Percentiles rank a stretch among this genome's conserved stretches.
phyloP scores from a whole-genome alignment of 1,140 invertebrate species.

The Drosophila mauritiana region DNA sequence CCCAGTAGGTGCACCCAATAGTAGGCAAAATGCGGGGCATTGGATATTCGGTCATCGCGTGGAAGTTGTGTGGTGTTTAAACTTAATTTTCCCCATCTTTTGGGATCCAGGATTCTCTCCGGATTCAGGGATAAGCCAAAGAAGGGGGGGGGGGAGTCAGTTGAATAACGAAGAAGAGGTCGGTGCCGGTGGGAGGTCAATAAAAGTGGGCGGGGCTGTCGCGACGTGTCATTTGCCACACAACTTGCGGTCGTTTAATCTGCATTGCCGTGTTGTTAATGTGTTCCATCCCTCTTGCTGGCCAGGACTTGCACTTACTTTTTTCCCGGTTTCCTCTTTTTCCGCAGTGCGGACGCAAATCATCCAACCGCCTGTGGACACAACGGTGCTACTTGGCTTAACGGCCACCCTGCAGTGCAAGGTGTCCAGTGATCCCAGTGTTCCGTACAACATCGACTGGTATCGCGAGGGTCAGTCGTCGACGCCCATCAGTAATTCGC shows the following conservation, averaged over 20 bases:
- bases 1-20: no score
- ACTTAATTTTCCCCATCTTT: conserved; percentile 50
- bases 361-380: conserved; percentile 95
- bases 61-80: conserved; percentile 45
- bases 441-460: conserved; percentile 96
- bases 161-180: background rate
- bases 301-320: conserved; percentile 2
- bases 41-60: conserved; percentile 13
- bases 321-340: conserved; percentile 6
- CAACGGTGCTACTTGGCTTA: conserved; percentile 94
- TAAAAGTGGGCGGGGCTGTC: conserved; percentile 35
- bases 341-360: conserved; percentile 94
- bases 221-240: conserved; percentile 48
- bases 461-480: conserved; percentile 91
- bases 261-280: conserved; percentile 63
- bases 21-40: background rate
- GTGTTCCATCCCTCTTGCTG: conserved; percentile 8
- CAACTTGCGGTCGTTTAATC: conserved; percentile 61
- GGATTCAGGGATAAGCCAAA: conserved; percentile 4
- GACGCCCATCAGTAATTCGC: conserved; percentile 85
- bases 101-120: background rate
- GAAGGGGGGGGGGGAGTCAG: background rate
- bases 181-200: conserved; percentile 3
- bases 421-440: conserved; percentile 95
- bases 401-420: conserved; percentile 96